Evolutionary conservation across 2,797 vertebrate species (phyloP), one percentile per base, ranked within the genome.

Genomic region (Spheniscus humboldti): DNA sequence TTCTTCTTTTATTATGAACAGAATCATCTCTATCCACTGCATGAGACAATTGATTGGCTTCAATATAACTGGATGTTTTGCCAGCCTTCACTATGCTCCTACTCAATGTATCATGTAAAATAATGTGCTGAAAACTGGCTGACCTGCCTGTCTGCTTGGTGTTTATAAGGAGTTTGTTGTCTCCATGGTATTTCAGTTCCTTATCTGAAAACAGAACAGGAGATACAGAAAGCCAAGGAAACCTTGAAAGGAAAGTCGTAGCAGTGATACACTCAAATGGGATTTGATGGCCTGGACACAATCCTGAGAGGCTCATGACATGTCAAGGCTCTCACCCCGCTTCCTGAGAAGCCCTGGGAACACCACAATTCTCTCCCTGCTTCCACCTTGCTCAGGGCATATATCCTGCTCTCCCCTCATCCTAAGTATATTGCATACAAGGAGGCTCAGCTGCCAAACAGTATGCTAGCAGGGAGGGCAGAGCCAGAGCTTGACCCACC

Each of bases 51-150:
- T 91, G 90, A 93, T 86, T 94, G 88, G 83, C 93, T 97, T 97
- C 96, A 98, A 30, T 92, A 81, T 95, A 98, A 97, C 84, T 93
- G 95, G 94, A 95, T 97, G 96, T 97, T 97, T 98, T 97, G 89
- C 97, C 97, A 97, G 95, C 95, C 89, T 93, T 92, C 85, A 74
- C 94, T 95, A 47, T 94, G 96, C 86, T 93, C 83, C 96, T 97
- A 83, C 92, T 91, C 62, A 63, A 88, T 88, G 74, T 67, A 91
- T 91, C 90, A 73, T 50, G 57, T 81, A 95, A 97, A 96, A 96
- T 95, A 95, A 96, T 53, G 93, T 85, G 97, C 91, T 86, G 91
- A 80, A 88, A 93, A 94, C 87, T 31, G 66, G 41, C 94, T 80
- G 89, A 88, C 85, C 92, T 82, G 91, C 85, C 89, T 95, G 89